phyloP scores from a whole-genome alignment of 2,888 invertebrate genomes.

The Lepidochrysops patricia region DNA sequence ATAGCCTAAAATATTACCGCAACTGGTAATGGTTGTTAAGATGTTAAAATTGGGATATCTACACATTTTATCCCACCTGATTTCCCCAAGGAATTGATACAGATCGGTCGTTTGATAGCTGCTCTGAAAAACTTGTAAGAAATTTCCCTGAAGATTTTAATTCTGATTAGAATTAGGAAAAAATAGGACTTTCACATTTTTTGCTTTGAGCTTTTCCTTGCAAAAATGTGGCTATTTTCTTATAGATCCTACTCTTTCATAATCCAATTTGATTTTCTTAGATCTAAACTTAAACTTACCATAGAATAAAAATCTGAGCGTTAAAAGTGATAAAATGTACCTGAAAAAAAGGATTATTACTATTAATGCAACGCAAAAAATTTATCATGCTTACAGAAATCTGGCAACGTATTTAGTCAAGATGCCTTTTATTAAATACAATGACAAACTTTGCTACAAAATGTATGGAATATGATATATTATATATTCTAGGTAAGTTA shows the following conservation, averaged over 20 bases:
- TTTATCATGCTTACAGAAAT: too few species aligned
- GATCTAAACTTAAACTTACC: too few species aligned
- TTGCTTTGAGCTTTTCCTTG: too few species aligned
- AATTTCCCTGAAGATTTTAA: neutral
- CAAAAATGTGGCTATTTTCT: too few species aligned
- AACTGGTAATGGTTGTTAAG: neutral
- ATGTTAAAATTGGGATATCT: neutral
- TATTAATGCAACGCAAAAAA: neutral
- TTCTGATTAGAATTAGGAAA: slow-evolving; percentile 1
- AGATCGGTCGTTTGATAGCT: neutral
- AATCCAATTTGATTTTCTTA: too few species aligned
- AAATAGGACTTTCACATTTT: too few species aligned
- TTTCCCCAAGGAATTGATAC: neutral
- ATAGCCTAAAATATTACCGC: neutral
- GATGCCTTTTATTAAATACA: too few species aligned
- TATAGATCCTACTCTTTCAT: too few species aligned
- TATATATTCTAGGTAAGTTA: too few species aligned
- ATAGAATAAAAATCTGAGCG: neutral
- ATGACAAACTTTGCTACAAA: too few species aligned
- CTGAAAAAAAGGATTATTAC: neutral
- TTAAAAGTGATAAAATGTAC: neutral
- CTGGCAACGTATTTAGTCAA: too few species aligned
- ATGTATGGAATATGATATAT: too few species aligned
- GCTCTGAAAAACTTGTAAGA: neutral
- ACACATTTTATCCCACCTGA: neutral